These are phyloP conservation scores for Drosophila basisetae DNA, from an alignment of 2,888 invertebrate species.

Conservation along the genomic window DNA sequence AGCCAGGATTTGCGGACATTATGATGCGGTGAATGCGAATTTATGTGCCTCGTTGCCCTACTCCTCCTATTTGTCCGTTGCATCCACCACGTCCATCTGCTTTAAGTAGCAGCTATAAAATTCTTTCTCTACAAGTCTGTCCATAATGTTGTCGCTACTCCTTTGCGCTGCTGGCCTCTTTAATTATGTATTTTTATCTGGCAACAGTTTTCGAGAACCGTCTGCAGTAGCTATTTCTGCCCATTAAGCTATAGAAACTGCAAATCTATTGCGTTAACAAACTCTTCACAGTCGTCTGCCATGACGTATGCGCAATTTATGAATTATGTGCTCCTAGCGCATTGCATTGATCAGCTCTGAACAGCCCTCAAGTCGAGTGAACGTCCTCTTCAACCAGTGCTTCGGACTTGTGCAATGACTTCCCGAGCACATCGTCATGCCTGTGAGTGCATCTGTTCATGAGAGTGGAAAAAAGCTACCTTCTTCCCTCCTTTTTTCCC, in stretches of 20 bases:
- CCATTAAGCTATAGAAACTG: conserved; percentile 51
- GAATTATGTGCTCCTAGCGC: conserved; percentile 18
- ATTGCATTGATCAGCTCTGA: conserved; percentile 39
- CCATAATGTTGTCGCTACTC: conserved; percentile 1
- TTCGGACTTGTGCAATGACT: conserved; percentile 18
- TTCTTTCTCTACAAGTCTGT: not conserved
- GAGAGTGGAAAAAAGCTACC: not conserved
- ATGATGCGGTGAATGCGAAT: conserved; percentile 78
- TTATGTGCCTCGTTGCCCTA: conserved; percentile 58
- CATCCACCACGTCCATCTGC: no score
- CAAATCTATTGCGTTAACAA: conserved; percentile 50
- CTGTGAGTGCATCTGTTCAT: conserved; percentile 1
- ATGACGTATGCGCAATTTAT: conserved; percentile 53
- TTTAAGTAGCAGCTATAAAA: conserved; percentile 1
- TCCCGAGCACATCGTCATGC: not conserved
- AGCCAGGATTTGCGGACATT: conserved; percentile 78
- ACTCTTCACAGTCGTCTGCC: conserved; percentile 15
- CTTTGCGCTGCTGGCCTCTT: conserved; percentile 35
- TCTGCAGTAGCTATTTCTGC: conserved; percentile 41
- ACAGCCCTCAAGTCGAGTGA: conserved; percentile 27
- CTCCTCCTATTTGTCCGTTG: not conserved
- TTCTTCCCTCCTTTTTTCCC: not conserved
- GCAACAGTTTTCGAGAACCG: conserved; percentile 42
- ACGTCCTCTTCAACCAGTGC: conserved; percentile 10
- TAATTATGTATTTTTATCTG: conserved; percentile 79